Conservation (phyloP, 2,888 invertebrate species). For the Globia sparganii region DNA sequence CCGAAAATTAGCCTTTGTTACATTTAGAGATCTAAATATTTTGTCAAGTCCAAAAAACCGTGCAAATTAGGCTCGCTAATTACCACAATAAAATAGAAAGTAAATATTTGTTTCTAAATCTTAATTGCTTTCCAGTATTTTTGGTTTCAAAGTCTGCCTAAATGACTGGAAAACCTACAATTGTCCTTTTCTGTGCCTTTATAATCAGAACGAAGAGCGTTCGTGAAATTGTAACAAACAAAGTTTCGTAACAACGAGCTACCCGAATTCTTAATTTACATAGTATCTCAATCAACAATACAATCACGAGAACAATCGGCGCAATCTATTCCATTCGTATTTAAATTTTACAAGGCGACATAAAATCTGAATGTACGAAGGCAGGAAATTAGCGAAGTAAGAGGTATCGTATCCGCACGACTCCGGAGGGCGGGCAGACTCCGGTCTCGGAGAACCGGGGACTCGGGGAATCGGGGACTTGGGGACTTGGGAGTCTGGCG, state of each 20-base stretch:
- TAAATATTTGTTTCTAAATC: not conserved
- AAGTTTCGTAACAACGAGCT: constrained; percentile 12
- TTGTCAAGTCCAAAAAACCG: no score
- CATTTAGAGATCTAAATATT: not conserved
- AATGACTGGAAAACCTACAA: not conserved
- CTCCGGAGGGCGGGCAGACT: constrained; percentile 76
- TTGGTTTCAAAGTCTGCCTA: not conserved
- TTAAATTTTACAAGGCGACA: constrained; percentile 64
- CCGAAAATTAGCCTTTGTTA: no score
- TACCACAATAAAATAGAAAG: not conserved
- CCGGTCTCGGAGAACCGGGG: constrained; percentile 61
- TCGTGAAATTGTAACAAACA: constrained; percentile 4
- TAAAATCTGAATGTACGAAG: constrained; percentile 62
- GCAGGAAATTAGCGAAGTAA: constrained; percentile 72
- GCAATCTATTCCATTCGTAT: constrained; percentile 64
- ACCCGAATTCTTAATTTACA: constrained; percentile 26
- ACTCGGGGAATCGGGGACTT: constrained; percentile 62
- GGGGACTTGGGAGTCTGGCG: constrained; percentile 51
- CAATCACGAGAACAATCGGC: constrained; percentile 52
- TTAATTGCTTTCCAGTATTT: not conserved
- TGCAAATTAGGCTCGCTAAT: no score
- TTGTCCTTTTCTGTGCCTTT: not conserved
- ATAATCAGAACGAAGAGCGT: not conserved
- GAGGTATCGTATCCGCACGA: constrained; percentile 73
- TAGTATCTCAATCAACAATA: constrained; percentile 52